Conservation (phyloP, 2,888 invertebrate genomes). For the Nebria brevicollis region DNA sequence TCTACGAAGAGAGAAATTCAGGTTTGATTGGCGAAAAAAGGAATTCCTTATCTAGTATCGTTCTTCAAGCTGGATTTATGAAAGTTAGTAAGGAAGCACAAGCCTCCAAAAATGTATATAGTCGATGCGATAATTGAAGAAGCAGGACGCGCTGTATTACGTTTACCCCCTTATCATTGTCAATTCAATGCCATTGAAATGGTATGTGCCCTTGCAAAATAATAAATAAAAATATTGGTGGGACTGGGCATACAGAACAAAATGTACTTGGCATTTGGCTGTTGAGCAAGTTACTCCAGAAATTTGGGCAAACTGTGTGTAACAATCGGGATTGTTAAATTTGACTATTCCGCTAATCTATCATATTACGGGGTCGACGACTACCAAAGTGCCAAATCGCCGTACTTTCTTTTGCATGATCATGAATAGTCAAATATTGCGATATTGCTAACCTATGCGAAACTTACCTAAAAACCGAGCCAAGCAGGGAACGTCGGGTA, state of each 20-base stretch:
- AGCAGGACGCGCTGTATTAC: conserved; percentile 11
- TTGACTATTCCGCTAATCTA: no score
- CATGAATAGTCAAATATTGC: no score
- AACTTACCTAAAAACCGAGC: no score
- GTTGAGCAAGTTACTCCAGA: conserved; percentile 13
- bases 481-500: no score
- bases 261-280: conserved; percentile 2
- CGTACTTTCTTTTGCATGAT: no score
- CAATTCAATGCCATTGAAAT: conserved; percentile 22
- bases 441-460: no score
- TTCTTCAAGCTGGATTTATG: background rate
- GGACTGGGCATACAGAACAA: background rate
- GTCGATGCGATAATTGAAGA: background rate
- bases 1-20: background rate
- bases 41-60: background rate
- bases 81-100: background rate
- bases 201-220: background rate
- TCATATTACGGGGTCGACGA: no score
- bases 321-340: no score
- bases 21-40: background rate
- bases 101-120: background rate
- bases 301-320: conserved; percentile 6
- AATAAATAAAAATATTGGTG: conserved; percentile 4
- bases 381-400: no score
- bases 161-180: conserved; percentile 18